These are phyloP conservation scores for Melinopterus prodromus DNA, from an alignment of 2,888 invertebrate species.

Conservation along the genomic window DNA sequence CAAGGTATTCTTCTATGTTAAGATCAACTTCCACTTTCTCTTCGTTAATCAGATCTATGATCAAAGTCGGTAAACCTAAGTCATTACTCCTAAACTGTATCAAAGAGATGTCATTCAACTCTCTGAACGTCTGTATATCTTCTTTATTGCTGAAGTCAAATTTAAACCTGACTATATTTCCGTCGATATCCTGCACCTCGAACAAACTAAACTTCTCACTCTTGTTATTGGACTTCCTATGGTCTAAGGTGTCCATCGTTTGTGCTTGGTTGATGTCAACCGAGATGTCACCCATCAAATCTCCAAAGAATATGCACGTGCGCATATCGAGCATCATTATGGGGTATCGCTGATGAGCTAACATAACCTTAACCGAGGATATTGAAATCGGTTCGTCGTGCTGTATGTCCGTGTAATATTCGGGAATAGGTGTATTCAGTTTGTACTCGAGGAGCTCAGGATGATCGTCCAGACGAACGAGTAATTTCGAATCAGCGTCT, in stretches of 20 bases:
- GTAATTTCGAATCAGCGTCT: background rate
- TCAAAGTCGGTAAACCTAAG: constrained; percentile 5
- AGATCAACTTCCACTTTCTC: constrained; percentile 5
- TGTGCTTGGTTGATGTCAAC: constrained; percentile 10
- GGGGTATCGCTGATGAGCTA: background rate
- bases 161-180: background rate
- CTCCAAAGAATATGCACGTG: background rate
- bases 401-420: background rate
- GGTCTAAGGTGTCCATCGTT: background rate
- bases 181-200: constrained; percentile 10
- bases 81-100: constrained; percentile 7
- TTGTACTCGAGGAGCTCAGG: background rate
- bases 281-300: background rate
- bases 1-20: background rate
- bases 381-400: background rate
- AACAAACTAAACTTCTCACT: constrained; percentile 6
- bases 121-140: background rate
- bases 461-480: background rate
- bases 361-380: background rate
- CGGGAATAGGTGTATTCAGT: background rate
- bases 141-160: background rate
- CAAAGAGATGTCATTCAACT: background rate
- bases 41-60: constrained; percentile 6
- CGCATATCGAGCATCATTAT: constrained; percentile 10
- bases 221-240: background rate